Base-by-base conservation (phyloP, 30 jellyfish, hydroid and myxozoan genomes). In the Chironex yamaguchii region DNA sequence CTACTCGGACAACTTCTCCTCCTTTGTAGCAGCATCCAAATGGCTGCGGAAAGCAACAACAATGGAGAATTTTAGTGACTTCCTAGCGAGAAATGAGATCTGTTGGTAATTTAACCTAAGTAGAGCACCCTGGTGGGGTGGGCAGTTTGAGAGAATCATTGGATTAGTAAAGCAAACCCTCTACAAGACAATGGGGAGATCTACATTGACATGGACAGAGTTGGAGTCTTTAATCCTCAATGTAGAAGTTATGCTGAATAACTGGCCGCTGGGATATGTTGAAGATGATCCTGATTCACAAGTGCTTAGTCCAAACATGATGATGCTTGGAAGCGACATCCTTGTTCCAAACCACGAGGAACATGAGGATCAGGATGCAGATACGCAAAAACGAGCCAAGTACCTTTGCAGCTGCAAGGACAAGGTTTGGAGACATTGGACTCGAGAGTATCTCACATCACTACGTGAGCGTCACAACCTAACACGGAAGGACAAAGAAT, bases 111-210 rank as follows among this genome's bases (percentile, higher is more conserved):
- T 84, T 73, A 84, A 84, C 62, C 83, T 84, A 6, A 84, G 94
- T 73, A 23, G 89, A 25, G 94, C 94, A 4, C 89, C 94, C 13
- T 84, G 94, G 89, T 84, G 94, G 94, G 94, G 89, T 13, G 94
- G 94, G 29, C 94, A 84, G 67, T 84, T 67, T 70, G 94, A 70
- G 80, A 80, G 89, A 54, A n/a, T 69, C 82, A 74, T 84, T 2
- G 89, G 89, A 17, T 28, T 84, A 52, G 89, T 84, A 1, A 84
- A 84, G 29, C 94, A 84, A 29, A 49, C 90, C 32, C 71, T 84
- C 23, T 84, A 71, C 72, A 84, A 84, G 71, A 62, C 65, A 2
- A 54, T 85, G 42, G 93, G 93, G 31, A 74, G 0, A 49, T 36
- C 82, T 4, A 20, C 34, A 20, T 34, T 49, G 20, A 27, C 74